A percentile compares a stretch with the other conserved stretches of the same genome.
phyloP scores from a whole-genome alignment of 2,113 vertebrate species.

The Dermatemys mawii region DNA sequence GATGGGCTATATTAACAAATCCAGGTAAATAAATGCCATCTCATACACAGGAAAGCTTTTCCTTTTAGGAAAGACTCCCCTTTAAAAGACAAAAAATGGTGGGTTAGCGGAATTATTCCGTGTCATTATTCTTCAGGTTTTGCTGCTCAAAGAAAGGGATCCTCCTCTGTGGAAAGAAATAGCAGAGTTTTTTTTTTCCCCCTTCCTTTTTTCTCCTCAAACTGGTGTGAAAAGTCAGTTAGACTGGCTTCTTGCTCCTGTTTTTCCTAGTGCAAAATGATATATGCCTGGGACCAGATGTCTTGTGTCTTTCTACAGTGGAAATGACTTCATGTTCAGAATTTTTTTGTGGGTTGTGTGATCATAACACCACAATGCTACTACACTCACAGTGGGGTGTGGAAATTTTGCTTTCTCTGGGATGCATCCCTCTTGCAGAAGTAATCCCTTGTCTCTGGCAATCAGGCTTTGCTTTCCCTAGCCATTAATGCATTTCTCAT shows the following conservation, averaged over 20 bases:
- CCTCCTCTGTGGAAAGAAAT: background rate
- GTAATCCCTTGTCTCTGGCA: rapidly evolving
- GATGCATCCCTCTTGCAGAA: background rate
- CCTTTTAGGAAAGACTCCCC: background rate
- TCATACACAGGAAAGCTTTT: background rate
- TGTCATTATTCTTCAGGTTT: background rate
- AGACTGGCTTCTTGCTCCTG: background rate
- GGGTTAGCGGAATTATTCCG: background rate
- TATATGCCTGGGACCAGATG: conserved; percentile 34
- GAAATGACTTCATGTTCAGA: conserved; percentile 46
- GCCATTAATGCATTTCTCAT: rapidly evolving
- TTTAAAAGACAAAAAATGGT: background rate
- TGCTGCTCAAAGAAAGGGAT: background rate
- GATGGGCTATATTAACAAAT: background rate
- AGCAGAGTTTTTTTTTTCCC: background rate
- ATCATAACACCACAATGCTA: background rate
- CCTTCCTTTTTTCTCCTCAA: background rate
- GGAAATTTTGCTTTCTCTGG: background rate
- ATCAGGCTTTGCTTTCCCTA: background rate
- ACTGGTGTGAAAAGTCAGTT: background rate
- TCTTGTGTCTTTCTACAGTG: conserved; percentile 25
- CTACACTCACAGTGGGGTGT: background rate
- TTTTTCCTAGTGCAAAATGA: background rate
- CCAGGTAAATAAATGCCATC: background rate
- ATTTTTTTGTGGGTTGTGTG: background rate